Conservation (phyloP, 2,888 invertebrate genomes). For the Eilema depressum region DNA sequence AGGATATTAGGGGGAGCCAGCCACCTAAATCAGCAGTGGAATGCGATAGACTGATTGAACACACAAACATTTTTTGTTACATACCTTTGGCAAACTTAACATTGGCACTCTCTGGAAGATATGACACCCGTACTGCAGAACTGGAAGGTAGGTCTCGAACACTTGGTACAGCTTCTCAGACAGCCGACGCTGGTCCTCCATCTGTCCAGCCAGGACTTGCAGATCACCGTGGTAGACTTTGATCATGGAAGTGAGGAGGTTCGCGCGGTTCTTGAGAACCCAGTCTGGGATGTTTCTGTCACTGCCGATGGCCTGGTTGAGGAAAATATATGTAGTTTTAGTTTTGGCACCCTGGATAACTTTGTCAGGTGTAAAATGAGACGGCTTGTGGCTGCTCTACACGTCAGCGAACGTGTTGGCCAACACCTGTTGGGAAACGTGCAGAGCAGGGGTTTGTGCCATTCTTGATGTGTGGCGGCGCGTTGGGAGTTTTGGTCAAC, state of each 20-base stretch:
- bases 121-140: constrained; percentile 93
- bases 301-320: constrained; percentile 93
- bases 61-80: constrained; percentile 4
- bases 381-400: too few relatives aligned
- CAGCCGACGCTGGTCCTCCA: constrained; percentile 82
- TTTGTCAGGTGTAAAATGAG: background rate
- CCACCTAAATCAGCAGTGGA: too few relatives aligned
- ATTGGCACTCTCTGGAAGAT: constrained; percentile 94
- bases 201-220: constrained; percentile 89
- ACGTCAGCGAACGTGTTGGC: too few relatives aligned
- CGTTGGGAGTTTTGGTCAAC: too few relatives aligned
- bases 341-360: background rate
- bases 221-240: constrained; percentile 95
- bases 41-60: too few relatives aligned
- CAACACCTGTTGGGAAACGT: too few relatives aligned
- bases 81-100: constrained; percentile 93
- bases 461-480: too few relatives aligned
- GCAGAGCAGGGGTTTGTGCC: too few relatives aligned
- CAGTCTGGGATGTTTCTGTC: constrained; percentile 95
- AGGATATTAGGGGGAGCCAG: too few relatives aligned
- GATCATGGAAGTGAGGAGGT: constrained; percentile 91
- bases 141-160: constrained; percentile 95
- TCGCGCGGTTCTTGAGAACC: constrained; percentile 92
- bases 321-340: background rate
- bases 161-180: constrained; percentile 93